Evolutionary conservation across 2,797 vertebrate genomes (phyloP).

Genomic region (Clarias fuscus): DNA sequence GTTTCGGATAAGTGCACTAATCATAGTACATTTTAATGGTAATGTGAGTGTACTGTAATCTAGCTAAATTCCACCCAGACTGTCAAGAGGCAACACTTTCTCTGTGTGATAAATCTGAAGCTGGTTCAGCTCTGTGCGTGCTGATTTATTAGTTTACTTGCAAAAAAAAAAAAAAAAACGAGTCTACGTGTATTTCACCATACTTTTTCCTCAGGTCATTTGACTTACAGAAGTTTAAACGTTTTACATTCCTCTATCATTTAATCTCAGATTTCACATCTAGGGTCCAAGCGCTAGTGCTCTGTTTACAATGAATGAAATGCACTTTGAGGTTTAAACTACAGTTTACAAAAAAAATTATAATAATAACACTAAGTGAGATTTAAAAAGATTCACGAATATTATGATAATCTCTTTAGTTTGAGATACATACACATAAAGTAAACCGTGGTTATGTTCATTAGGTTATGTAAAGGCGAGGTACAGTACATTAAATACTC

Average conservation of each 20-base stretch:
- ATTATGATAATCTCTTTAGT: not conserved
- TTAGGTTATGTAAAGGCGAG: not conserved
- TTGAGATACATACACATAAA: not conserved
- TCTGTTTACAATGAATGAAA: constrained; percentile 37
- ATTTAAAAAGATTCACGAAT: not conserved
- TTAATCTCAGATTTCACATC: not conserved
- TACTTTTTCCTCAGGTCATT: constrained; percentile 24
- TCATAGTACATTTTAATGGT: not conserved
- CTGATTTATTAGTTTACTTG: not conserved
- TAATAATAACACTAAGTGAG: too few species aligned
- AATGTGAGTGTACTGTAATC: constrained; percentile 12
- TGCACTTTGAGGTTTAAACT: constrained; percentile 16
- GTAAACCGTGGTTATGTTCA: not conserved
- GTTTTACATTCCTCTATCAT: not conserved
- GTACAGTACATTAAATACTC: not conserved
- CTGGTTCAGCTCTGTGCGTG: not conserved
- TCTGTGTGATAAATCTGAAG: not conserved
- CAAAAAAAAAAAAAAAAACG: not conserved
- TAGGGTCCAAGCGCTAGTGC: not conserved
- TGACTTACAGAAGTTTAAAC: not conserved
- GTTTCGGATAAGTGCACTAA: constrained; percentile 10
- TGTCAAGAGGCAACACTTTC: not conserved
- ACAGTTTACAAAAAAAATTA: constrained; percentile 18
- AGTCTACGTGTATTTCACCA: not conserved
- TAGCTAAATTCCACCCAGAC: not conserved